These are phyloP conservation scores for Tragelaphus oryx DNA, from an alignment of 2,797 vertebrate genomes.

Conservation along the genomic window DNA sequence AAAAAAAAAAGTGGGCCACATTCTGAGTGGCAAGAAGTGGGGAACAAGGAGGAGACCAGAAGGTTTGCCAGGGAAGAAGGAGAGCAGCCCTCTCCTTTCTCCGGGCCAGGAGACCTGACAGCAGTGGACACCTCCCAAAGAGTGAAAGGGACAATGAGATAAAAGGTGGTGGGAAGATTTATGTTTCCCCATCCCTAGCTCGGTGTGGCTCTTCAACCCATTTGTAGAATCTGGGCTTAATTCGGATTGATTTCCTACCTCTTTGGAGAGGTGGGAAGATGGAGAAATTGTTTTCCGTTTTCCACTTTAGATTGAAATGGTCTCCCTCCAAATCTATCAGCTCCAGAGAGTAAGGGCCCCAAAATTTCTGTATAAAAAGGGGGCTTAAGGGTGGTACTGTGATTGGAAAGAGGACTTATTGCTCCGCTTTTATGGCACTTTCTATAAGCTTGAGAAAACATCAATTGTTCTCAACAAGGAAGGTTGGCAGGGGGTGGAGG, in stretches of 20 bases:
- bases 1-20: background rate
- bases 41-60: background rate
- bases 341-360: background rate
- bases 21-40: background rate
- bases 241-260: background rate
- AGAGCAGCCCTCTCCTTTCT: background rate
- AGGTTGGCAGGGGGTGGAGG: background rate
- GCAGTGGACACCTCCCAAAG: background rate
- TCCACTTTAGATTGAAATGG: background rate
- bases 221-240: constrained; percentile 10
- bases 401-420: background rate
- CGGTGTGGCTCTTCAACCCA: background rate
- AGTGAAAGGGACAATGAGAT: background rate
- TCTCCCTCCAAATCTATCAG: background rate
- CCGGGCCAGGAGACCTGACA: background rate
- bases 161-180: background rate
- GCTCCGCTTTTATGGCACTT: background rate
- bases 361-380: background rate
- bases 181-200: background rate
- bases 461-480: background rate
- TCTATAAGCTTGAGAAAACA: background rate
- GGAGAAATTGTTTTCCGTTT: constrained; percentile 10
- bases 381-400: background rate
- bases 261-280: background rate
- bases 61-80: background rate